Evolutionary conservation across 2,888 invertebrate genomes (phyloP).

Genomic region (Eupithecia pulchellata): DNA sequence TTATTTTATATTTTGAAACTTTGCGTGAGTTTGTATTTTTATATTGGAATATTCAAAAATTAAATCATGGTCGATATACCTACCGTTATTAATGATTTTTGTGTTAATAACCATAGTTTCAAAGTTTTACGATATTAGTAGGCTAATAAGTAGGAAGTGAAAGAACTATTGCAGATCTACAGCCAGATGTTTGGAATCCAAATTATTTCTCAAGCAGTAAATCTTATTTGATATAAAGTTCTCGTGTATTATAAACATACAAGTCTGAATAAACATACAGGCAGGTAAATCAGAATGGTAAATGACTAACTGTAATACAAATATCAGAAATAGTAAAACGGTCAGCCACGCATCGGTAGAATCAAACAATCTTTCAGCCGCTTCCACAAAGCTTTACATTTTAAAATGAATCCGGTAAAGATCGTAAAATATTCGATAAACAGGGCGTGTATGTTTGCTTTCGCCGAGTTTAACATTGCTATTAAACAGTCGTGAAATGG

Average conservation of each 20-base stretch:
- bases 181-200: conserved; percentile 72
- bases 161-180: conserved; percentile 61
- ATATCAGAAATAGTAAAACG: conserved; percentile 78
- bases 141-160: conserved; percentile 40
- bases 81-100: too few relatives aligned
- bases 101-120: too few relatives aligned
- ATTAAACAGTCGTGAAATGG: conserved; percentile 85
- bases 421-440: conserved; percentile 85
- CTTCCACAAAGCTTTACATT: conserved; percentile 79
- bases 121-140: background rate
- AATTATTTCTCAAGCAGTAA: conserved; percentile 75
- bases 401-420: conserved; percentile 81
- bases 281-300: conserved; percentile 83
- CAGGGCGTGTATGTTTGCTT: conserved; percentile 83
- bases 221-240: conserved; percentile 81
- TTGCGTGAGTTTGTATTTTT: too few relatives aligned
- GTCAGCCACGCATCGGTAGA: conserved; percentile 52
- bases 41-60: too few relatives aligned
- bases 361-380: conserved; percentile 81
- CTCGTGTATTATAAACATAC: conserved; percentile 80
- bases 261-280: conserved; percentile 79
- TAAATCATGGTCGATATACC: too few relatives aligned
- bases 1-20: too few relatives aligned
- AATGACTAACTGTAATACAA: conserved; percentile 83
- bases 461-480: conserved; percentile 84